Base-by-base conservation (phyloP, 2,113 vertebrate species). In the Struthio camelus region DNA sequence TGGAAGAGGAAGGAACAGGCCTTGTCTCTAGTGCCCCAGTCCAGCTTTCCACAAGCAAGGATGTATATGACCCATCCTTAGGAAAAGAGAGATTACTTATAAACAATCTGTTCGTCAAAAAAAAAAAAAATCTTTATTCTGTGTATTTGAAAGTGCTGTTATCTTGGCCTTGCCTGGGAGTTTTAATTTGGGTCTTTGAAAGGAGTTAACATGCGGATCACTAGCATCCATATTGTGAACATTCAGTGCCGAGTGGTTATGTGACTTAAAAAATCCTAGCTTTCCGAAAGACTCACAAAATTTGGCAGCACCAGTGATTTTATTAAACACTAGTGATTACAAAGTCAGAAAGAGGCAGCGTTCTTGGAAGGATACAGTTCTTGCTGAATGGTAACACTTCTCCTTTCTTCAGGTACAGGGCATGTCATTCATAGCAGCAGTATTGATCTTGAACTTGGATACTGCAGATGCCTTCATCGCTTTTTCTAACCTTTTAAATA, bases 401-500 rank as follows among this genome's bases (percentile, higher is more conserved):
- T 89, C 3, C 81, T 91, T 96, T 92, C 40, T 84, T 46, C 92
- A 99, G 99, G 99, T 99, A 27, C 99, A 99, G 97, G 99, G 99
- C 70, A 99, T 99, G 99, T 99, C 99, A 3, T 99, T 99, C 91
- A 99, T 99, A 53, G 99, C 99, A 2, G 99, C 99, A 6, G 99
- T 99, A 85, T 94, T 99, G 96, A 99, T 99, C 94, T 97, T 99
- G 90, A 99, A 99, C 98, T 96, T 99, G 92, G 99, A 99, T 96
- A 99, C 99, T 94, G 99, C 99, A 11, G 99, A 99, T 94, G 99
- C 99, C 98, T 99, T 99, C 94, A 99, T 99, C 93, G 99, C 99
- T 95, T 99, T 99, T 96, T 98, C 99, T 96, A 99, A 99, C 93
- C 99, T 99, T 95, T 97, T 99, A 97, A 99, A 99, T 97, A 99